phyloP scores from a whole-genome alignment of 2,113 vertebrate species.

The Agelaius tricolor region DNA sequence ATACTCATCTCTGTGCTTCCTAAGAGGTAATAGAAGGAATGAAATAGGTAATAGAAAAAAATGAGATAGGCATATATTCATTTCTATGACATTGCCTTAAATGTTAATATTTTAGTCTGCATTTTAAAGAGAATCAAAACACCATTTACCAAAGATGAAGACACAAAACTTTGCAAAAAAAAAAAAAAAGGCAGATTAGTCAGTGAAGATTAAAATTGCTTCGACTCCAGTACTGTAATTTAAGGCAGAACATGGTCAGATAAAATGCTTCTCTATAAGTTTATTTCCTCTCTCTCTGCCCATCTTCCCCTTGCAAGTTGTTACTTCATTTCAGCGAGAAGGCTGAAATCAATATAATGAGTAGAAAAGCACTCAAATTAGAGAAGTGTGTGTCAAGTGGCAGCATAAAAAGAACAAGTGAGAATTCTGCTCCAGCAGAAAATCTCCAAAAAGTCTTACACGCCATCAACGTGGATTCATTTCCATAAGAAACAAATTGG shows the following conservation, averaged over 20 bases:
- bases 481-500: conserved; percentile 64
- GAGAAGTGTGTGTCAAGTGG: background rate
- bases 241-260: background rate
- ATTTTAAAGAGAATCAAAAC: background rate
- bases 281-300: background rate
- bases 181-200: background rate
- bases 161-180: background rate
- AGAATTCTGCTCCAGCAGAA: conserved; percentile 38
- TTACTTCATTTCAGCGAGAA: background rate
- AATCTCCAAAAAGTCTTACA: conserved; percentile 25
- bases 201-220: background rate
- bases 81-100: background rate
- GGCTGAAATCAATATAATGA: conserved; percentile 29
- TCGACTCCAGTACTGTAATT: background rate
- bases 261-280: background rate
- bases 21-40: background rate
- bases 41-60: background rate
- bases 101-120: background rate
- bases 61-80: background rate
- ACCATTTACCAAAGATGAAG: background rate
- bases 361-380: conserved; percentile 23
- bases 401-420: conserved; percentile 24
- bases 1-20: background rate
- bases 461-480: background rate
- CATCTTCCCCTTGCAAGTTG: background rate